Evolutionary conservation across 2,797 vertebrate genomes (phyloP).

Genomic region (Typhlichthys eigenmanni): DNA sequence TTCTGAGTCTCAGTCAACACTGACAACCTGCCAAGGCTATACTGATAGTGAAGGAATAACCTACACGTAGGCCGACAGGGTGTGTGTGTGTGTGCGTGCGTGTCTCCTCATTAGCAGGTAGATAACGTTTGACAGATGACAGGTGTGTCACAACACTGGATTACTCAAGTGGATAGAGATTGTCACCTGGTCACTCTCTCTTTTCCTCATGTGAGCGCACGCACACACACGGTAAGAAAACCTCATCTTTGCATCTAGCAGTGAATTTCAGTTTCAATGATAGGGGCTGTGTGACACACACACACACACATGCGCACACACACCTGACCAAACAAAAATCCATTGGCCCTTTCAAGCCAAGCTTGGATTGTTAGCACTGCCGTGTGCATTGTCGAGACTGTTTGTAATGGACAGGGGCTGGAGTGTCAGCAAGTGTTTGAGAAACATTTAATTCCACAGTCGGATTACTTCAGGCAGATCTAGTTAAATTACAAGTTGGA

Average conservation of each 20-base stretch:
- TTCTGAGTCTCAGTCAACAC: constrained; percentile 20
- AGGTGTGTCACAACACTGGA: constrained; percentile 10
- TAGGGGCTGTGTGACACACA: background rate
- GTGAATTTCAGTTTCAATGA: no score
- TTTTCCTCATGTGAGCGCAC: constrained; percentile 7
- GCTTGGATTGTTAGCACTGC: constrained; percentile 3
- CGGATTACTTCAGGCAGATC: constrained; percentile 13
- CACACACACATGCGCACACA: background rate
- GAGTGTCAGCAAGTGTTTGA: constrained; percentile 1
- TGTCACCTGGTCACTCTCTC: background rate
- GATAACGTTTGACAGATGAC: constrained; percentile 21
- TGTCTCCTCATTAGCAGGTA: constrained; percentile 37
- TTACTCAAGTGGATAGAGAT: constrained; percentile 15
- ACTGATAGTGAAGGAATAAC: constrained; percentile 22
- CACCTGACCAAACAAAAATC: background rate
- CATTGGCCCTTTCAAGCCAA: background rate
- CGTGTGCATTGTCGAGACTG: background rate
- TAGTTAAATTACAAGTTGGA: constrained; percentile 13
- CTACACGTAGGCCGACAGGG: background rate
- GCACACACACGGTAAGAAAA: constrained; percentile 2
- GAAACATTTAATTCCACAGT: constrained; percentile 1
- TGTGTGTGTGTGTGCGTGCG: background rate
- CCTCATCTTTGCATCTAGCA: no score
- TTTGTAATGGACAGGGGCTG: background rate
- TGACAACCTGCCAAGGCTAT: constrained; percentile 25